These are phyloP conservation scores for Camponotus floridanus DNA, from an alignment of 1,140 invertebrate genomes.

Conservation along the genomic window DNA sequence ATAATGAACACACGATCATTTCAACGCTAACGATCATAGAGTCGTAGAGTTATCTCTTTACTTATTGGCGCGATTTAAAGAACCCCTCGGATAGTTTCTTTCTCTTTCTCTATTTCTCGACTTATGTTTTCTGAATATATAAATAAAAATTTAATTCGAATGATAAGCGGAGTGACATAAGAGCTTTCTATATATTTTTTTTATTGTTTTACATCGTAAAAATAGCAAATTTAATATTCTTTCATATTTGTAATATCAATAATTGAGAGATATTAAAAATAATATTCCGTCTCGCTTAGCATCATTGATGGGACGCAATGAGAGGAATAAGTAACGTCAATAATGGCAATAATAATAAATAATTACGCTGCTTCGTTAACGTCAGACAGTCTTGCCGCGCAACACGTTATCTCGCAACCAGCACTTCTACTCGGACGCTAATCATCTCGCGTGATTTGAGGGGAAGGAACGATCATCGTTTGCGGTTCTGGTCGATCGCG, in stretches of 20 bases:
- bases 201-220: neutral
- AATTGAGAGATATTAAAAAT: too few relatives aligned
- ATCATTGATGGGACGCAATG: too few relatives aligned
- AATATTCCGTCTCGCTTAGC: neutral
- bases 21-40: slow-evolving; percentile 3
- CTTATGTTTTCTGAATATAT: neutral
- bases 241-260: neutral
- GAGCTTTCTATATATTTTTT: neutral
- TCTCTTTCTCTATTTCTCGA: neutral
- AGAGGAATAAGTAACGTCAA: too few relatives aligned
- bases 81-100: too few relatives aligned
- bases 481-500: slow-evolving; percentile 39
- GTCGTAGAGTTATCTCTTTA: neutral
- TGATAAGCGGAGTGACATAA: neutral
- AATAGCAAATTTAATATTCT: neutral
- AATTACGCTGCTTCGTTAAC: neutral
- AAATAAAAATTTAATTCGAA: neutral
- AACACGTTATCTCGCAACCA: slow-evolving; percentile 6
- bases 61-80: too few relatives aligned
- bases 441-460: slow-evolving; percentile 47
- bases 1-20: neutral
- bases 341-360: neutral
- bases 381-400: neutral
- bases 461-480: slow-evolving; percentile 15
- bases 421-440: slow-evolving; percentile 5